phyloP scores from a whole-genome alignment of 1,140 invertebrate species.

The Drosophila bifasciata region DNA sequence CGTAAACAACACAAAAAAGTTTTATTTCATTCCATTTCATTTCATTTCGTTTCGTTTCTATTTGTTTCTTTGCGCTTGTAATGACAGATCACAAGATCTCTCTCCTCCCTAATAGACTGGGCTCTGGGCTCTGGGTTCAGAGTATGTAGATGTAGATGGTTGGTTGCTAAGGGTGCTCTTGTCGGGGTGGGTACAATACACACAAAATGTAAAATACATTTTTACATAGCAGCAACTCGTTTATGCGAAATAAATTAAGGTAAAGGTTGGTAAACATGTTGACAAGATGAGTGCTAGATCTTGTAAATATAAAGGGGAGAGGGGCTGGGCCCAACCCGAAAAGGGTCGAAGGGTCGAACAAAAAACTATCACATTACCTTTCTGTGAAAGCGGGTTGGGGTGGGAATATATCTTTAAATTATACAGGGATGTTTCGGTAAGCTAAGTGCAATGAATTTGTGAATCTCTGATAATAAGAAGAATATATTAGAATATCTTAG shows the following conservation, averaged over 20 bases:
- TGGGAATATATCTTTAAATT: no score
- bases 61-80: conserved; percentile 28
- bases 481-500: no score
- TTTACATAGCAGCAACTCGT: conserved; percentile 10
- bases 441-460: no score
- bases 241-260: conserved; percentile 21
- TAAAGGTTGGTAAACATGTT: conserved; percentile 16
- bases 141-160: neutral
- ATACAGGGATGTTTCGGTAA: no score
- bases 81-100: conserved; percentile 52
- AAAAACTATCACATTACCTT: conserved; percentile 7
- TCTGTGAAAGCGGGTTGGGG: no score
- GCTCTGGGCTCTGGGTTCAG: conserved; percentile 31
- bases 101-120: conserved; percentile 10
- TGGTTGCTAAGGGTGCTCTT: conserved; percentile 36
- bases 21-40: conserved; percentile 24
- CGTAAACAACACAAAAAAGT: conserved; percentile 59
- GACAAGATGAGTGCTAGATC: conserved; percentile 5
- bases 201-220: conserved; percentile 33
- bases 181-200: neutral
- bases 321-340: neutral
- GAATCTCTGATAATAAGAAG: no score
- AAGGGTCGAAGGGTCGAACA: neutral
- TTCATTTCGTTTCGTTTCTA: neutral
- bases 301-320: neutral